Evolutionary conservation across 2,888 invertebrate genomes (phyloP).

Genomic region (Lepidocyrtinus sp.): DNA sequence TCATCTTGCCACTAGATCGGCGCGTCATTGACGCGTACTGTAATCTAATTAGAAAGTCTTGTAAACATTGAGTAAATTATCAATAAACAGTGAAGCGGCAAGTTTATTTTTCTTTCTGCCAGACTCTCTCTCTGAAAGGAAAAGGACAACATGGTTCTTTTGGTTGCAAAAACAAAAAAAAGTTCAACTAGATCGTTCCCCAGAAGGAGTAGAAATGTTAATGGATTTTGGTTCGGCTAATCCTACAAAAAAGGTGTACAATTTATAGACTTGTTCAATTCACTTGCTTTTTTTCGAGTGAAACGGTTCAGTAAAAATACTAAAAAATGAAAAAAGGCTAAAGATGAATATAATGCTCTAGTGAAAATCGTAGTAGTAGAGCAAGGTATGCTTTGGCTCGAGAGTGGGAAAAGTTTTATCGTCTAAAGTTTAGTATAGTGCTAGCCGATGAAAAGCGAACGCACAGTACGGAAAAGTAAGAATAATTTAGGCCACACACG

Average conservation of each 20-base stretch:
- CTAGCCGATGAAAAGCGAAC: conserved; percentile 62
- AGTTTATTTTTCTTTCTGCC: conserved; percentile 17
- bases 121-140: background rate
- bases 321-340: background rate
- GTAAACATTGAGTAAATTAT: conserved; percentile 18
- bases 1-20: conserved; percentile 1
- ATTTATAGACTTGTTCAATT: too few relatives aligned
- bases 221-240: conserved; percentile 4
- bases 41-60: conserved; percentile 17
- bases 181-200: too few relatives aligned
- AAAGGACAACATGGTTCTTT: background rate
- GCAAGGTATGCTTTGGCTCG: background rate
- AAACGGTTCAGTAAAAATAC: background rate
- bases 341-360: conserved; percentile 9
- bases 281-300: too few relatives aligned
- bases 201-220: conserved; percentile 7
- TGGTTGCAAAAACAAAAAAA: conserved; percentile 16
- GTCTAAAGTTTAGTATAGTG: background rate
- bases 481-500: conserved; percentile 64
- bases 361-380: background rate
- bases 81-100: conserved; percentile 16
- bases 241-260: background rate
- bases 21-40: conserved; percentile 5
- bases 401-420: background rate
- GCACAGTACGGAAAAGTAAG: conserved; percentile 62